phyloP scores from a whole-genome alignment of 2,113 vertebrate genomes.

The Epinephelus moara region DNA sequence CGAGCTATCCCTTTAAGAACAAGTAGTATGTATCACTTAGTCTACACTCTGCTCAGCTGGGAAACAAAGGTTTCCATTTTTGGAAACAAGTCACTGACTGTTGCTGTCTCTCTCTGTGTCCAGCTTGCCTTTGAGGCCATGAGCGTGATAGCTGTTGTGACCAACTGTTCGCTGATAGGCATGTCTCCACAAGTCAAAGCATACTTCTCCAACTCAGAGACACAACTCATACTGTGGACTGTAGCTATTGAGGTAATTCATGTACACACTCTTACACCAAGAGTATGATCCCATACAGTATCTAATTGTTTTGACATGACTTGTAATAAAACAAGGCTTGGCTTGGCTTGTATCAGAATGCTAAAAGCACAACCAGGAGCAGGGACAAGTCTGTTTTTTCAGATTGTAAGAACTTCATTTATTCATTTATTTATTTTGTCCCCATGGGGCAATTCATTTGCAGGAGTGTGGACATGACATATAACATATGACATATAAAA shows the following conservation, averaged over 20 bases:
- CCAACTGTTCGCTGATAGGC: constrained; percentile 95
- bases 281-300: neutral
- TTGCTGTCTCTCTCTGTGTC: neutral
- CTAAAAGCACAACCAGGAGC: neutral
- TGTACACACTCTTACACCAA: neutral
- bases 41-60: too few species aligned
- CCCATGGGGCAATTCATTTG: too few species aligned
- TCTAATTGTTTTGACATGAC: neutral
- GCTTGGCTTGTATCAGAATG: neutral
- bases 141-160: constrained; percentile 95
- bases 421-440: too few species aligned
- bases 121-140: constrained; percentile 98
- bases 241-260: constrained; percentile 90
- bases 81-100: neutral
- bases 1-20: too few species aligned
- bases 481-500: too few species aligned
- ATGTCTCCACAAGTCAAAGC: constrained; percentile 94
- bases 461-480: too few species aligned
- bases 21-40: too few species aligned
- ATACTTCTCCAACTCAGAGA: constrained; percentile 89
- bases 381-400: neutral
- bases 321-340: neutral
- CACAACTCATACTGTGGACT: constrained; percentile 90
- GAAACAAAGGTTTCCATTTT: neutral
- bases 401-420: too few species aligned